Evolutionary conservation across 2,888 invertebrate species (phyloP).

Genomic region (Heteromyza rotundicornis): DNA sequence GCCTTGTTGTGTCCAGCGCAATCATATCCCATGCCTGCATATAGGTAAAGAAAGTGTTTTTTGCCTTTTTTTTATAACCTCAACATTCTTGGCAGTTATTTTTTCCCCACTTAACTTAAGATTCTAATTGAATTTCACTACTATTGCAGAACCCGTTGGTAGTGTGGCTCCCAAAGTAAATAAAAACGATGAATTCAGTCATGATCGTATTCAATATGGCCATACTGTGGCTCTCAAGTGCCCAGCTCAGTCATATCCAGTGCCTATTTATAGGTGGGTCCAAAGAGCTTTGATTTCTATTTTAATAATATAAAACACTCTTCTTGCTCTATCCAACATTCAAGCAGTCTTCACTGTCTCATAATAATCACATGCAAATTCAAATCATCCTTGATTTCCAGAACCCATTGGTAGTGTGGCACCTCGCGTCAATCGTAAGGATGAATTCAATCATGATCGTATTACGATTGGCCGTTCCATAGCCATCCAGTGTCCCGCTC

Average conservation of each 20-base stretch:
- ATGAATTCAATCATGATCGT: slow-evolving; percentile 59
- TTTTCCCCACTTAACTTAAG: neutral
- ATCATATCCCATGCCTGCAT: slow-evolving; percentile 71
- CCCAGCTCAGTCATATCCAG: slow-evolving; percentile 78
- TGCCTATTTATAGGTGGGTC: slow-evolving; percentile 72
- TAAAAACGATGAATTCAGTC: slow-evolving; percentile 61
- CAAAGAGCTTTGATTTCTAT: slow-evolving; percentile 12
- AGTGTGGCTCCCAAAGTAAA: slow-evolving; percentile 69
- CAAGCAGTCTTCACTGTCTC: neutral
- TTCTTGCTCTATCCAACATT: slow-evolving; percentile 8
- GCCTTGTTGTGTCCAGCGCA: slow-evolving; percentile 70
- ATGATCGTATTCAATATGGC: slow-evolving; percentile 33
- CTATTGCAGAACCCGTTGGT: slow-evolving; percentile 60
- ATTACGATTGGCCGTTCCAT: slow-evolving; percentile 58
- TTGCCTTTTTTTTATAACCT: neutral
- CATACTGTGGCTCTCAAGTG: slow-evolving; percentile 73
- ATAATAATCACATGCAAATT: neutral
- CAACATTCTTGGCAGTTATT: slow-evolving; percentile 31
- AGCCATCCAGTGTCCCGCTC: slow-evolving; percentile 75
- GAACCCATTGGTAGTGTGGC: slow-evolving; percentile 65
- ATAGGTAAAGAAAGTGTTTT: slow-evolving; percentile 63
- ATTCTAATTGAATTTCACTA: neutral
- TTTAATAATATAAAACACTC: no score
- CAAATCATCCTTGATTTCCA: slow-evolving; percentile 31
- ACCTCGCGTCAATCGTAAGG: slow-evolving; percentile 66